A percentile compares a stretch with the other conserved stretches of the same genome.
phyloP scores from a whole-genome alignment of 2,888 invertebrate species.

The Slavum lentiscoides region DNA sequence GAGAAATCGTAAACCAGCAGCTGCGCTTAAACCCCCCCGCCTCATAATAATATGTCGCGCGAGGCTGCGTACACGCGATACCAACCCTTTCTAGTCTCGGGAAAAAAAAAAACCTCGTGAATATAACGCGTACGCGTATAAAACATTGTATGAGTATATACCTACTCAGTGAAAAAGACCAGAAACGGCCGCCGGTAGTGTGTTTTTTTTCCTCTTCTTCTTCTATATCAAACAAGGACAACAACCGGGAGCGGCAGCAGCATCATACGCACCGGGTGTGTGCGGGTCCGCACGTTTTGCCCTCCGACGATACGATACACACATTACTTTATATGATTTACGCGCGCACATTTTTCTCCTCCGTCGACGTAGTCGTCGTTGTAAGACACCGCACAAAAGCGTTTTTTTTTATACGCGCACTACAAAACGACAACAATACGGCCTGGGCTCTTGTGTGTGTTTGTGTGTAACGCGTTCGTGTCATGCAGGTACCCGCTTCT shows the following conservation, averaged over 20 bases:
- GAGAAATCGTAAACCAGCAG: too few relatives aligned
- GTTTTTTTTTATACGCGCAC: background rate
- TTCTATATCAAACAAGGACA: background rate
- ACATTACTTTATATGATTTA: conserved; percentile 25
- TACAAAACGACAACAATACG: conserved; percentile 31
- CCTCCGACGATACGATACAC: conserved; percentile 24
- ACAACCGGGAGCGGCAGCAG: background rate
- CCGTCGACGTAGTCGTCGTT: background rate
- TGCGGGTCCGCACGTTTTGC: conserved; percentile 48
- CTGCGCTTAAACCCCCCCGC: too few relatives aligned
- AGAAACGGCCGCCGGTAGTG: too few relatives aligned
- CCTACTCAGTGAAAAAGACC: too few relatives aligned
- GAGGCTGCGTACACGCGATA: too few relatives aligned
- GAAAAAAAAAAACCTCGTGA: too few relatives aligned
- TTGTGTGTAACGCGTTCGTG: background rate
- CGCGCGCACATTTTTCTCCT: conserved; percentile 34
- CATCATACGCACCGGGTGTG: conserved; percentile 20
- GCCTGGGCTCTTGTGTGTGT: background rate
- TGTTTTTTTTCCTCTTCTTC: background rate
- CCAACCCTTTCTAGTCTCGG: too few relatives aligned
- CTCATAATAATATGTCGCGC: too few relatives aligned
- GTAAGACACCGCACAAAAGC: conserved; percentile 46
- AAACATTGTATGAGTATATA: too few relatives aligned
- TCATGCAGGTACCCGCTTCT: conserved; percentile 52
- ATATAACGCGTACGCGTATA: too few relatives aligned